These are phyloP conservation scores for Paraplagusia blochii DNA, from an alignment of 2,113 vertebrate species.

Conservation along the genomic window DNA sequence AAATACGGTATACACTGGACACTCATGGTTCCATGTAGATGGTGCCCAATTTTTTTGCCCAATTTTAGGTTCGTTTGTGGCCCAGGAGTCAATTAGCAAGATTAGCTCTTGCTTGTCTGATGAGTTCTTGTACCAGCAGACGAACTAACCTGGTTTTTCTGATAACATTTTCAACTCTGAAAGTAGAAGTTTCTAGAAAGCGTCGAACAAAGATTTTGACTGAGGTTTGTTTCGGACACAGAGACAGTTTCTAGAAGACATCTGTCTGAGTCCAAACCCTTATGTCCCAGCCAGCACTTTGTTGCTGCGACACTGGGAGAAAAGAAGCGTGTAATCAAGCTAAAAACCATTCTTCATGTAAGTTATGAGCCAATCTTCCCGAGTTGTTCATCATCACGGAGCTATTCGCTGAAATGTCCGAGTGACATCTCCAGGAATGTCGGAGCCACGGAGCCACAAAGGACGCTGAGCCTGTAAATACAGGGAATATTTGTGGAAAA, in stretches of 20 bases:
- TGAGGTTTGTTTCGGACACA: background rate
- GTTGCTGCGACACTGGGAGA: conserved; percentile 21
- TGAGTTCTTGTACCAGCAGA: too few relatives aligned
- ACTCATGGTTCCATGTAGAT: too few relatives aligned
- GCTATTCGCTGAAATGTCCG: conserved; percentile 41
- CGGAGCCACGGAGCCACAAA: conserved; percentile 45
- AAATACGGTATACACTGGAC: too few relatives aligned
- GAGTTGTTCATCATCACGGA: background rate
- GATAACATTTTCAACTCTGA: too few relatives aligned
- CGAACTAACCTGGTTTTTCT: too few relatives aligned
- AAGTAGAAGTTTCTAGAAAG: too few relatives aligned
- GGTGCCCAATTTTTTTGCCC: too few relatives aligned
- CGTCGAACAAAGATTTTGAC: too few relatives aligned
- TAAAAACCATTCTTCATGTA: conserved; percentile 37
- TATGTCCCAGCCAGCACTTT: background rate
- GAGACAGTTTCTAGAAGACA: conserved; percentile 18
- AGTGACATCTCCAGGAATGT: conserved; percentile 49
- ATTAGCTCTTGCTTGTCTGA: too few relatives aligned
- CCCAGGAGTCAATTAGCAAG: too few relatives aligned
- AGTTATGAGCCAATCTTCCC: conserved; percentile 13
- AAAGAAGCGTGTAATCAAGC: conserved; percentile 25
- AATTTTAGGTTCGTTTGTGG: too few relatives aligned
- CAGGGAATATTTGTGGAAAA: conserved; percentile 51
- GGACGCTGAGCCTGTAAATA: conserved; percentile 53
- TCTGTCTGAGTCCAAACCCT: conserved; percentile 1